Evolutionary conservation across 1,140 invertebrate genomes (phyloP).

Genomic region (Orius insidiosus): DNA sequence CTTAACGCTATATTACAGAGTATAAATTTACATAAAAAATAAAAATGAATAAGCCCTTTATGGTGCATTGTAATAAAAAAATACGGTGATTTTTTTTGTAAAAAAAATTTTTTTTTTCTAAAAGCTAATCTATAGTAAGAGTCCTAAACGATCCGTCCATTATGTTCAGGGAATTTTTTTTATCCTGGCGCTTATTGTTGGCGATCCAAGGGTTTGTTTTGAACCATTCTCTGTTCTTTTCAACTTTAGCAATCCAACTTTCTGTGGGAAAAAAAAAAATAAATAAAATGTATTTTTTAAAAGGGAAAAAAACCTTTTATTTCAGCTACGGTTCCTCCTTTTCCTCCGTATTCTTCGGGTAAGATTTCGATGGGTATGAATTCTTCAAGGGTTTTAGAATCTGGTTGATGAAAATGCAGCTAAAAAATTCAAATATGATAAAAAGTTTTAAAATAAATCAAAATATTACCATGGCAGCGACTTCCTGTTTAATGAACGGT

Average conservation of each 20-base stretch:
- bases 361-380: conserved; percentile 40
- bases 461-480: conserved; percentile 34
- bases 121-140: conserved; percentile 16
- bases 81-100: too few species aligned
- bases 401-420: conserved; percentile 39
- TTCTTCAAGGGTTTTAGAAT: conserved; percentile 36
- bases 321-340: conserved; percentile 32
- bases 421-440: conserved; percentile 22
- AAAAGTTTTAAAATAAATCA: neutral
- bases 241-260: conserved; percentile 16
- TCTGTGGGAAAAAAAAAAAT: conserved; percentile 16
- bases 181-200: conserved; percentile 12
- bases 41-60: too few species aligned
- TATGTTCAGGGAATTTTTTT: conserved; percentile 10
- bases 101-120: too few species aligned
- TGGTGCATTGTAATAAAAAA: too few species aligned
- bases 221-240: conserved; percentile 19
- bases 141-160: conserved; percentile 19
- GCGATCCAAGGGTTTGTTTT: conserved; percentile 18
- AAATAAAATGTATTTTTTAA: conserved; percentile 1
- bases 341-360: conserved; percentile 40
- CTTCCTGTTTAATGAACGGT: conserved; percentile 50
- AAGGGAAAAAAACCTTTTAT: conserved; percentile 28
- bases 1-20: too few species aligned
- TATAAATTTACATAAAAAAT: too few species aligned